phyloP scores from a whole-genome alignment of 2,797 vertebrate species.

The Channa striata region DNA sequence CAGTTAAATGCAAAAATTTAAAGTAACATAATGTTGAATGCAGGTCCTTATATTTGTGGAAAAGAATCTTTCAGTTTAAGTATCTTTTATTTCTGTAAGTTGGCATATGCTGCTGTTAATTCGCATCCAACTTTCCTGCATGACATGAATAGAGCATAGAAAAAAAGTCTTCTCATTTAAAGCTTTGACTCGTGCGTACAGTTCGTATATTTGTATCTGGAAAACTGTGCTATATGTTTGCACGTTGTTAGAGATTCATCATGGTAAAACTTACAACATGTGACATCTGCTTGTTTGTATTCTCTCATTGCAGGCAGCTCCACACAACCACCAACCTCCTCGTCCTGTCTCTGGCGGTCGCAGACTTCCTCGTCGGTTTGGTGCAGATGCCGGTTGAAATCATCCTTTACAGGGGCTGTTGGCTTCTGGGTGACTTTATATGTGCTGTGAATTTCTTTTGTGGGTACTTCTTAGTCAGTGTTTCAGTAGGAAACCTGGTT shows the following conservation, averaged over 20 bases:
- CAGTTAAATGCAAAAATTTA: too few species aligned
- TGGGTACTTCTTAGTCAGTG: background rate
- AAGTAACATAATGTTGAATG: too few species aligned
- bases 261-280: too few species aligned
- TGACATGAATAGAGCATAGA: background rate
- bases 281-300: background rate
- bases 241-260: too few species aligned
- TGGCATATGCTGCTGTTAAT: background rate
- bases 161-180: background rate
- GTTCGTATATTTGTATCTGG: too few species aligned
- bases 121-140: background rate
- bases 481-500: conserved; percentile 15
- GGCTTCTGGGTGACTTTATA: background rate
- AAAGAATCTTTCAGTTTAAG: too few species aligned
- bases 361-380: conserved; percentile 26
- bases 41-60: too few species aligned
- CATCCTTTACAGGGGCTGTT: conserved; percentile 5
- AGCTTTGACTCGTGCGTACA: background rate
- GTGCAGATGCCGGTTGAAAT: conserved; percentile 26
- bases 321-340: conserved; percentile 26
- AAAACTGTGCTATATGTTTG: too few species aligned
- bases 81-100: too few species aligned
- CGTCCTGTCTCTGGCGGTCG: conserved; percentile 23
- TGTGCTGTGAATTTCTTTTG: conserved; percentile 2
- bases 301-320: conserved; percentile 18